Evolutionary conservation across 2,888 invertebrate genomes (phyloP).

Genomic region (Pediacus dermestoides): DNA sequence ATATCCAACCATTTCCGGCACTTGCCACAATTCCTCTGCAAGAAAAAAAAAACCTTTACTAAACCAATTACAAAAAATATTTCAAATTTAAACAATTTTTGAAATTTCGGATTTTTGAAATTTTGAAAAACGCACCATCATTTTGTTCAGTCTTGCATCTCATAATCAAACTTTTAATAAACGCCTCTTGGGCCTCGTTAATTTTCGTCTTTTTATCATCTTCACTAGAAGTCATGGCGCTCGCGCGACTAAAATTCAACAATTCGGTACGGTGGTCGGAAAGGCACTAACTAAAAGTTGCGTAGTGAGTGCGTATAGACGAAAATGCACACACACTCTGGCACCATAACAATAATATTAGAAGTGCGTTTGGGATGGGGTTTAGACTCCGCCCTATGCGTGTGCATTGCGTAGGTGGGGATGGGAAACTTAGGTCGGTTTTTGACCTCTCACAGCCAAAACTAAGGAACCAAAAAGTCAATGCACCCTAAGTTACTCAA

Average conservation of each 20-base stretch:
- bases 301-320: constrained; percentile 7
- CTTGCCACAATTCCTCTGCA: constrained; percentile 52
- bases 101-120: constrained; percentile 15
- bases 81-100: constrained; percentile 10
- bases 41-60: constrained; percentile 46
- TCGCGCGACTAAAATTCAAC: constrained; percentile 9
- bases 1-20: constrained; percentile 54
- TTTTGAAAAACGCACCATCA: constrained; percentile 31
- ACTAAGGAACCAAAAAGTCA: constrained; percentile 20
- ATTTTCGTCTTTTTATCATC: too few relatives aligned
- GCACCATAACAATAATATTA: constrained; percentile 6
- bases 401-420: constrained; percentile 42
- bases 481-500: constrained; percentile 17
- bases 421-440: constrained; percentile 40
- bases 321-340: too few relatives aligned
- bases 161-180: constrained; percentile 41
- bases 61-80: too few relatives aligned
- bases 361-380: constrained; percentile 37
- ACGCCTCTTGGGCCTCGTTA: constrained; percentile 37
- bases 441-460: constrained; percentile 43
- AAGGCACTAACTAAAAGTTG: constrained; percentile 26
- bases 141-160: constrained; percentile 37
- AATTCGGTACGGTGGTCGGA: constrained; percentile 19
- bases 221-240: constrained; percentile 20
- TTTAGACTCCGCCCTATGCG: constrained; percentile 44